Percentiles rank a stretch among this genome's conserved stretches.
phyloP scores from a whole-genome alignment of 2,797 vertebrate species.

The Caiman crocodilus region DNA sequence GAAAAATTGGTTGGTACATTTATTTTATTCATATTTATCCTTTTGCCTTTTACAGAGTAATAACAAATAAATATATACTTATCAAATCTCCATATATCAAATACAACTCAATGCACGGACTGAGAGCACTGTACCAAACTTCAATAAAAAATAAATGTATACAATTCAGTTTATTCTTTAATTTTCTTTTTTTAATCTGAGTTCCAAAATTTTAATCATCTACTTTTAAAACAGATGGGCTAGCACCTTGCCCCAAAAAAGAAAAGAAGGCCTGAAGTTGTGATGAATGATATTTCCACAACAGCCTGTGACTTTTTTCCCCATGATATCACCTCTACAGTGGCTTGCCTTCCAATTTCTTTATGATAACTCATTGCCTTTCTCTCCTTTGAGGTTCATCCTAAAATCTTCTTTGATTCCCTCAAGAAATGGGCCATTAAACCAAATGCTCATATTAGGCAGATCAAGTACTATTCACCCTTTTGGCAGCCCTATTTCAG shows the following conservation, averaged over 20 bases:
- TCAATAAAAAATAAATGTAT: neutral
- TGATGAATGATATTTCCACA: rapidly evolving
- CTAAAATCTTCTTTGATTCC: neutral
- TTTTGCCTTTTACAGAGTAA: conserved; percentile 12
- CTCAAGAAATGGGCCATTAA: neutral
- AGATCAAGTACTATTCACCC: rapidly evolving
- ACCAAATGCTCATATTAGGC: neutral
- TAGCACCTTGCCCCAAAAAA: neutral
- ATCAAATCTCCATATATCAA: conserved; percentile 32
- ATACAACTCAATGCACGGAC: neutral
- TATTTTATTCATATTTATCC: conserved; percentile 53
- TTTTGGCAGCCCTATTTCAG: rapidly evolving
- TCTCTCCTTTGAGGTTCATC: neutral
- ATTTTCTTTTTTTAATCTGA: neutral
- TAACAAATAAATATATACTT: conserved; percentile 23
- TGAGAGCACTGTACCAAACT: neutral
- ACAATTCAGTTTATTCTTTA: neutral
- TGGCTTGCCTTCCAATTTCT: neutral
- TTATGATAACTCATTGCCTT: neutral
- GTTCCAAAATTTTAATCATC: neutral
- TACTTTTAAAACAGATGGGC: neutral
- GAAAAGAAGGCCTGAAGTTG: neutral
- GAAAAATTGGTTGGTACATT: conserved; percentile 28
- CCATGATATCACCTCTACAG: neutral
- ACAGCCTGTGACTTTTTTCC: neutral